Percentiles rank a stretch among this genome's conserved stretches.
Conservation (phyloP, 2,797 vertebrate species). For the Sebastes iracundus region DNA sequence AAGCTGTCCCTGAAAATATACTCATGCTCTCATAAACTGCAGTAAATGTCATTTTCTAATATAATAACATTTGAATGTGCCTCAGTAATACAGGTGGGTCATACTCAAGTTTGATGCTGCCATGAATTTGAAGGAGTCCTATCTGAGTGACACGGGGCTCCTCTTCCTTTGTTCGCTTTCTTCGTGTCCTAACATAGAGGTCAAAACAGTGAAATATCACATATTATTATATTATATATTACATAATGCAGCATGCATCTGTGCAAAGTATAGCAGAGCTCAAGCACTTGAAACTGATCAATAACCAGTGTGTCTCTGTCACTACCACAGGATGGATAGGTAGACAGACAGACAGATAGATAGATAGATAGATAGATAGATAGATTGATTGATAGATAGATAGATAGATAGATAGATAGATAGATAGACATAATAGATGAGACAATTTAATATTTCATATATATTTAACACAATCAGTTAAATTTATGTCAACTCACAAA, state of each 20-base stretch:
- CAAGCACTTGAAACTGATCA: conserved; percentile 9
- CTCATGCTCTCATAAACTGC: background rate
- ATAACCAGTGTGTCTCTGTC: conserved; percentile 13
- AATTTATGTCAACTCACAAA: too few relatives aligned
- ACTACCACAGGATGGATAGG: background rate
- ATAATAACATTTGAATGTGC: background rate
- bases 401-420: background rate
- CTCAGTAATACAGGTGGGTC: background rate
- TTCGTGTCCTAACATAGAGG: conserved; percentile 37
- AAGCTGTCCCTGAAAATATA: conserved; percentile 20
- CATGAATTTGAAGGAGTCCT: conserved; percentile 54
- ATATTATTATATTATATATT: background rate
- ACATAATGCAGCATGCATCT: conserved; percentile 5
- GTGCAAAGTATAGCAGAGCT: background rate
- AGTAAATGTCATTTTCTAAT: background rate
- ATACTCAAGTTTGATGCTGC: conserved; percentile 63
- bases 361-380: too few relatives aligned
- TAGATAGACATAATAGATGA: background rate
- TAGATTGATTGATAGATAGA: too few relatives aligned
- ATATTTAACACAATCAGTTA: too few relatives aligned
- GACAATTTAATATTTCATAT: too few relatives aligned
- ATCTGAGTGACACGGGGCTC: conserved; percentile 37
- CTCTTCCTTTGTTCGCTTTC: conserved; percentile 34
- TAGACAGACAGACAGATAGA: background rate
- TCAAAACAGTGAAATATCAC: conserved; percentile 2